phyloP scores from a whole-genome alignment of 1,140 invertebrate genomes.

The Sinella curviseta region DNA sequence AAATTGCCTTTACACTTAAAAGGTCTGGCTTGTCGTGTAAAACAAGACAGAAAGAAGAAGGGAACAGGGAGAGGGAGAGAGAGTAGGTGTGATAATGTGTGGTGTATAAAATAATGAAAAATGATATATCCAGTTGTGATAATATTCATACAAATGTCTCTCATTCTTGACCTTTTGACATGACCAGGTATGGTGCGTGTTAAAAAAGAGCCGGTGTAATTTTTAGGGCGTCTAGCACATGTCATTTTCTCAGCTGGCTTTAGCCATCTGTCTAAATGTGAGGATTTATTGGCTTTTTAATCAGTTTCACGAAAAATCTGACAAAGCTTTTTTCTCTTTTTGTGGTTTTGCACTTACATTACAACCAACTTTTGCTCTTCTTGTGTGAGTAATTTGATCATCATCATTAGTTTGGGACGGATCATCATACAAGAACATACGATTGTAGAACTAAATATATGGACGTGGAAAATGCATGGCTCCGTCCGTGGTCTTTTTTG shows the following conservation, averaged over 20 bases:
- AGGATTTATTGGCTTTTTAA: conserved; percentile 10
- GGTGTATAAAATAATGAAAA: conserved; percentile 11
- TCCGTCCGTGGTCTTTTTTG: no score
- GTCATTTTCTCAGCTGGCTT: conserved; percentile 10
- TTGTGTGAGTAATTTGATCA: no score
- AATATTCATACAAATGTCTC: neutral
- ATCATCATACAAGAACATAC: no score
- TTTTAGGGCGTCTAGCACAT: conserved; percentile 8
- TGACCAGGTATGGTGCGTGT: neutral
- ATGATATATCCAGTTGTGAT: neutral
- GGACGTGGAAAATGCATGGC: no score
- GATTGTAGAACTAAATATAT: no score
- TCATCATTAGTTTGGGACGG: no score
- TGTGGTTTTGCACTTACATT: neutral
- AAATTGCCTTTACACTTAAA: no score
- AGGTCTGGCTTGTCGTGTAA: no score
- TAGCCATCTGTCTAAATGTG: conserved; percentile 3
- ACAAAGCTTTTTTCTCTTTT: neutral
- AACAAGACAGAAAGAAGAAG: no score
- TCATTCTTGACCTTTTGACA: conserved; percentile 19
- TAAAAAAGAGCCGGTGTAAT: conserved; percentile 8
- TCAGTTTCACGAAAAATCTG: neutral
- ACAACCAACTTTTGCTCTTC: no score
- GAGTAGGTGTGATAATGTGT: conserved; percentile 15
- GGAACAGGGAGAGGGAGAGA: neutral